phyloP scores from a whole-genome alignment of 2,113 vertebrate genomes.

The Scopus umbretta region DNA sequence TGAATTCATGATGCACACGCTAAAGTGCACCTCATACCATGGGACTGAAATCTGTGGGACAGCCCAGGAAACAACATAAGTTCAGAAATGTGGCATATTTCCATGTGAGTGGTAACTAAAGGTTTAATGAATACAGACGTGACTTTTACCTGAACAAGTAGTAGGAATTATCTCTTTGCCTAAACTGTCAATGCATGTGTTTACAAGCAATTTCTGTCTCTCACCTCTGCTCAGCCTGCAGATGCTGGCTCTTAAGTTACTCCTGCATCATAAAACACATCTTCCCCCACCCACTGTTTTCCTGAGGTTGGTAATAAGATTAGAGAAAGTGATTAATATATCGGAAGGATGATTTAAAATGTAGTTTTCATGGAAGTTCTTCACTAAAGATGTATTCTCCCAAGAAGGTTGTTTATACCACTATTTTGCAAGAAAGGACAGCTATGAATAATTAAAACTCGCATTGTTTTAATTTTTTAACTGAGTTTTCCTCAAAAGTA shows the following conservation, averaged over 20 bases:
- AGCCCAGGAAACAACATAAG: neutral
- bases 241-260: neutral
- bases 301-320: neutral
- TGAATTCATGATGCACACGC: neutral
- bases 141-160: neutral
- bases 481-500: slow-evolving; percentile 37
- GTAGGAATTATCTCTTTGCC: neutral
- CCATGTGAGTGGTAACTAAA: neutral
- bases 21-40: neutral
- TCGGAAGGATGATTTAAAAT: slow-evolving; percentile 23
- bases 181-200: neutral
- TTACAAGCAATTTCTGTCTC: neutral
- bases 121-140: neutral
- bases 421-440: slow-evolving; percentile 45
- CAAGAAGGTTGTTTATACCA: slow-evolving; percentile 43
- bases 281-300: neutral
- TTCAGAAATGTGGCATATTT: neutral
- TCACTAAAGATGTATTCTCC: slow-evolving; percentile 60
- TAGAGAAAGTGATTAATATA: neutral
- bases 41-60: neutral
- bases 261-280: neutral
- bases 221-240: neutral
- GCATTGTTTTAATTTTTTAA: slow-evolving; percentile 65
- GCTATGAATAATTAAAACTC: slow-evolving; percentile 66
- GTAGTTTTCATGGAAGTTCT: neutral